phyloP scores from a whole-genome alignment of 2,888 invertebrate genomes.

The Calameuta filiformis region DNA sequence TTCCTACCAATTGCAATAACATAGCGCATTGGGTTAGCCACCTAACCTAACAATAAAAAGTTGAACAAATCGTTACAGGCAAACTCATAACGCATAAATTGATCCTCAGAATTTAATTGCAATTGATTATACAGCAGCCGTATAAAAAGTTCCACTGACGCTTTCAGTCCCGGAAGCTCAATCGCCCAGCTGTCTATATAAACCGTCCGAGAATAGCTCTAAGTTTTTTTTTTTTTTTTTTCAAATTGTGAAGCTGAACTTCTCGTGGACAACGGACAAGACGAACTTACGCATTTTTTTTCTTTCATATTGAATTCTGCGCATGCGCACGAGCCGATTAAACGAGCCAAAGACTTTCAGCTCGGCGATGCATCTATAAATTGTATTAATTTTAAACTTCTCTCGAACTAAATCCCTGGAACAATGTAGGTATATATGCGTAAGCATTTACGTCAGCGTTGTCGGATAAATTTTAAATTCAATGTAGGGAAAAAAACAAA shows the following conservation, averaged over 20 bases:
- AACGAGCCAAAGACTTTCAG: not conserved
- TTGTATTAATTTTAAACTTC: not conserved
- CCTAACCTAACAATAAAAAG: not conserved
- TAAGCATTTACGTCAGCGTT: not conserved
- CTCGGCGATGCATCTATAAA: not conserved
- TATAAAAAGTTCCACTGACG: not conserved
- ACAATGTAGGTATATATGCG: not conserved
- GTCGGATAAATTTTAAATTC: not conserved
- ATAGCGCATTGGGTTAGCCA: not conserved
- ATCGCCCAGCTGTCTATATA: not conserved
- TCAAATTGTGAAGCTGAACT: not conserved
- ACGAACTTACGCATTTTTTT: not conserved
- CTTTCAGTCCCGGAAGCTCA: not conserved
- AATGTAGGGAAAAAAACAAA: not conserved
- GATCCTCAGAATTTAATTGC: not conserved
- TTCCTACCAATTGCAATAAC: not conserved
- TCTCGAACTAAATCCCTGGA: not conserved
- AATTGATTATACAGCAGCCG: not conserved
- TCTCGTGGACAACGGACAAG: not conserved
- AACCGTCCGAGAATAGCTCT: not conserved
- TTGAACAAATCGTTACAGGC: not conserved
- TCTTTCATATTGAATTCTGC: not conserved
- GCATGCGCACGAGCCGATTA: not conserved
- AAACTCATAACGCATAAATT: not conserved
- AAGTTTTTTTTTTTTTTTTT: not conserved